Evolutionary conservation across 2,797 vertebrate species (phyloP).

Genomic region (Fistularia commersonii): DNA sequence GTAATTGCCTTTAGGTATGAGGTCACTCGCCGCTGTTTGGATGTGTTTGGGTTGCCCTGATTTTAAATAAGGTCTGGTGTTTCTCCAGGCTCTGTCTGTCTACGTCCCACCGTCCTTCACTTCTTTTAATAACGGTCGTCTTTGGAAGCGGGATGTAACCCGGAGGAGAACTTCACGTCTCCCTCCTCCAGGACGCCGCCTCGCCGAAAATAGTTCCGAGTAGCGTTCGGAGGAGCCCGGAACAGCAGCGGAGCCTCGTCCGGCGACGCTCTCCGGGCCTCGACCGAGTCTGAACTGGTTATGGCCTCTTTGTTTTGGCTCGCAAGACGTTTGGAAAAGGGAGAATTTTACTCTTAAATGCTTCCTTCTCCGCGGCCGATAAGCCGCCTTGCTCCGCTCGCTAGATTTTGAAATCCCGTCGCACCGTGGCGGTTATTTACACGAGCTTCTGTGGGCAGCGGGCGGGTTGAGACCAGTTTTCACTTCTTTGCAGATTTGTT

Average conservation of each 20-base stretch:
- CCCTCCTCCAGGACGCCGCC: too few species aligned
- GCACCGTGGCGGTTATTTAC: conserved; percentile 36
- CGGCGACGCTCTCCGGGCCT: too few species aligned
- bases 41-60: neutral
- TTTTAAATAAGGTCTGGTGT: neutral
- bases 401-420: neutral
- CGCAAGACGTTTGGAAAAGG: too few species aligned
- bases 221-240: too few species aligned
- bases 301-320: too few species aligned
- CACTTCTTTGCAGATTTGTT: conserved; percentile 38
- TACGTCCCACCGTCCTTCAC: neutral
- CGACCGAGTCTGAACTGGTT: too few species aligned
- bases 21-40: neutral
- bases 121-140: neutral
- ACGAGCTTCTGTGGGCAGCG: conserved; percentile 32
- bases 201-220: too few species aligned
- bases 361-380: conserved; percentile 32
- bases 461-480: conserved; percentile 42
- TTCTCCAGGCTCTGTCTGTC: neutral
- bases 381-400: conserved; percentile 38
- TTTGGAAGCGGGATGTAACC: neutral
- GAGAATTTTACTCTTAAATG: conserved; percentile 23
- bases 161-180: neutral
- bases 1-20: too few species aligned
- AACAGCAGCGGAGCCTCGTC: too few species aligned